Evolutionary conservation across 1,140 invertebrate genomes (phyloP).

Genomic region (Aphis craccivora): DNA sequence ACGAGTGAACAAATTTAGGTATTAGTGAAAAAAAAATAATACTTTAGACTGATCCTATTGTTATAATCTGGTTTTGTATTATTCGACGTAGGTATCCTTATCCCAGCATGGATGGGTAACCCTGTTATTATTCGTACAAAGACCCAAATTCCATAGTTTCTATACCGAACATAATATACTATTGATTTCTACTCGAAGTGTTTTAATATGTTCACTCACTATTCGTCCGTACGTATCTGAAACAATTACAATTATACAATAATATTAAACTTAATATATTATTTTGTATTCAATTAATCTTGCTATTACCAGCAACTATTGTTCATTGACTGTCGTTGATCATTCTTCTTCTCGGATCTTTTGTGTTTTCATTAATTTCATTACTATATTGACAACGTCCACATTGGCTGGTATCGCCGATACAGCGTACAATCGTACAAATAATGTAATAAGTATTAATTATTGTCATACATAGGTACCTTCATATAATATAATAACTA

Average conservation of each 20-base stretch:
- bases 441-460: background rate
- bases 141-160: background rate
- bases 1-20: conserved; percentile 9
- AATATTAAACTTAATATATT: background rate
- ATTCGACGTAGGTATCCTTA: background rate
- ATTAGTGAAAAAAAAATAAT: conserved; percentile 13
- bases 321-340: background rate
- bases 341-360: background rate
- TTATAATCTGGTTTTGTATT: conserved; percentile 17
- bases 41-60: conserved; percentile 16
- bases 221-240: background rate
- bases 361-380: background rate
- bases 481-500: too few relatives aligned
- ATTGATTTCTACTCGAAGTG: background rate
- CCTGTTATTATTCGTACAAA: conserved; percentile 47
- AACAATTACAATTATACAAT: background rate
- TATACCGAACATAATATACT: background rate
- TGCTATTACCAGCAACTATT: background rate
- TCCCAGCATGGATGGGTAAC: background rate
- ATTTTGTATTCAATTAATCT: conserved; percentile 15
- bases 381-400: background rate
- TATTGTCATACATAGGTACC: background rate
- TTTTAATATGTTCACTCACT: background rate
- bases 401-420: background rate
- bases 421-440: background rate